phyloP scores from a whole-genome alignment of 2,113 vertebrate species.

The Atractosteus spatula region DNA sequence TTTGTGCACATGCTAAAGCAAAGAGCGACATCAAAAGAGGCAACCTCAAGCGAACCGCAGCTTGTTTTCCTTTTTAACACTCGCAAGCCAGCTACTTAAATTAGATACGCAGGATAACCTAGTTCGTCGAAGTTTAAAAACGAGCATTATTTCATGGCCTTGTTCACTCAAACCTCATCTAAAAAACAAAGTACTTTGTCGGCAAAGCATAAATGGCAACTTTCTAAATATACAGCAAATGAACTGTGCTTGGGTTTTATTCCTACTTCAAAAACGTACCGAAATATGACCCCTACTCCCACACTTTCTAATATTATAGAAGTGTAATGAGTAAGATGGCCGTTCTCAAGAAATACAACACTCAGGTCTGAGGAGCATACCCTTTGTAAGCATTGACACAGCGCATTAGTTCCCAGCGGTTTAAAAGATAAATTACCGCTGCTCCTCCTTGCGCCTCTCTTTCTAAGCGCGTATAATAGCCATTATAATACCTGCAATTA shows the following conservation, averaged over 20 bases:
- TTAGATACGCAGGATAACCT: slow-evolving; percentile 9
- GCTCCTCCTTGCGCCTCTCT: slow-evolving; percentile 51
- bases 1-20: not conserved
- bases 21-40: not conserved
- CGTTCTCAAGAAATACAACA: slow-evolving; percentile 9
- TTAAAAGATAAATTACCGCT: slow-evolving; percentile 64
- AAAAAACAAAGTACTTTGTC: no score
- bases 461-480: slow-evolving; percentile 69
- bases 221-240: no score
- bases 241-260: no score
- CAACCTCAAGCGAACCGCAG: not conserved
- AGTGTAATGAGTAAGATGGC: slow-evolving; percentile 35
- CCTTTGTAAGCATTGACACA: slow-evolving; percentile 38
- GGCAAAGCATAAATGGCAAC: no score
- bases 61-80: no score
- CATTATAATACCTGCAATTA: slow-evolving; percentile 73
- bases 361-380: slow-evolving; percentile 20
- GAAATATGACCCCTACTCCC: no score
- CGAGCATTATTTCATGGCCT: no score
- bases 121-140: no score
- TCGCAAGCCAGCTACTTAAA: slow-evolving; percentile 16
- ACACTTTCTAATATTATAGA: no score
- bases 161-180: not conserved
- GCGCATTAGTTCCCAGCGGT: slow-evolving; percentile 53
- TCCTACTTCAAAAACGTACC: no score